Conservation (phyloP, 2,113 vertebrate species). For the Albula goreensis region DNA sequence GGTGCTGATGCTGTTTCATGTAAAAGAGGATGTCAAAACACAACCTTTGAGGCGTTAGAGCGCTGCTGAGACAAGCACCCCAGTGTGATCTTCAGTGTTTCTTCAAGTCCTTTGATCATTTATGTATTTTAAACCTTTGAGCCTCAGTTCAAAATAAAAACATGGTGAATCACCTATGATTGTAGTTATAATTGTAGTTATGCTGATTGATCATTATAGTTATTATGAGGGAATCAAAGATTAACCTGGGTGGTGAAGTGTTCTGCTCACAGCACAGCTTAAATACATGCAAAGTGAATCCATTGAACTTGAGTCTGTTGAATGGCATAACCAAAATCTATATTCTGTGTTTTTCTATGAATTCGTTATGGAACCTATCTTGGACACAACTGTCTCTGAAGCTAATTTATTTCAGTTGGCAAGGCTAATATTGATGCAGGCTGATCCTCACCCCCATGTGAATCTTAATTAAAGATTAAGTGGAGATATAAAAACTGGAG, state of each 20-base stretch:
- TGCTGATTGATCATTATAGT: not conserved
- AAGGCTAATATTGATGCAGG: slow-evolving; percentile 3
- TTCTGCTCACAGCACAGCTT: not conserved
- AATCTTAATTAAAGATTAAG: slow-evolving; percentile 17
- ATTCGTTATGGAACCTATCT: not conserved
- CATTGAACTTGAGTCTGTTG: not conserved
- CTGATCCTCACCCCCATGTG: not conserved
- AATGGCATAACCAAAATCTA: not conserved
- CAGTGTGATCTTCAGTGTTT: not conserved
- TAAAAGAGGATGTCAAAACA: not conserved
- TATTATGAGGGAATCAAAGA: not conserved
- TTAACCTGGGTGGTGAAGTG: not conserved
- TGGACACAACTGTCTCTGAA: slow-evolving; percentile 12
- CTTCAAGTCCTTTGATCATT: not conserved
- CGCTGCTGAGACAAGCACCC: not conserved
- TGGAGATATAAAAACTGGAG: not conserved
- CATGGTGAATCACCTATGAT: not conserved
- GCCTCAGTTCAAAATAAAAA: not conserved
- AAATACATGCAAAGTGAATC: not conserved
- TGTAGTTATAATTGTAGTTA: not conserved
- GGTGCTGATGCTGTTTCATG: not conserved
- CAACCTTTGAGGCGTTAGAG: not conserved
- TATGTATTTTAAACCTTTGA: not conserved
- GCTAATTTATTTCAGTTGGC: slow-evolving; percentile 15
- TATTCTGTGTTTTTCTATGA: not conserved